A percentile compares a stretch with the other conserved stretches of the same genome.
phyloP scores from a whole-genome alignment of 2,113 vertebrate species.

The Larimichthys polyactis region DNA sequence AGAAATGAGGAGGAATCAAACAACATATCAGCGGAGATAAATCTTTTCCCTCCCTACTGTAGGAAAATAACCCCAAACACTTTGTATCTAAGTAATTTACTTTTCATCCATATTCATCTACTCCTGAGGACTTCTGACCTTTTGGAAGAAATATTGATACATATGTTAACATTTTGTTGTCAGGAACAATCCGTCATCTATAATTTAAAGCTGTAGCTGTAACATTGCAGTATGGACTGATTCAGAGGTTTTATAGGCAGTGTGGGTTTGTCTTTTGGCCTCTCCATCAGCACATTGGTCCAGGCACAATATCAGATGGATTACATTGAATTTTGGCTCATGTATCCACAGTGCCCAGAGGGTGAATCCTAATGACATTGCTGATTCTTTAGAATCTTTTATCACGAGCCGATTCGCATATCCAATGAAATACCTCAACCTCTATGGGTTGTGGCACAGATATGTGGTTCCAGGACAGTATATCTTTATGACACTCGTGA shows the following conservation, averaged over 20 bases:
- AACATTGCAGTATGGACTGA: neutral
- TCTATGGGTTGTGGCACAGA: neutral
- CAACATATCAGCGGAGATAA: slow-evolving; percentile 1
- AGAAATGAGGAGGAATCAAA: slow-evolving; percentile 24
- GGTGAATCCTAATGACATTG: neutral
- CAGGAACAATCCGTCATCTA: neutral
- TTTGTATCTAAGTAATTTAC: neutral
- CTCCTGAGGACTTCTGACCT: neutral
- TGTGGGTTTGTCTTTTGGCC: too few species aligned
- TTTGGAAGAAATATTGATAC: neutral
- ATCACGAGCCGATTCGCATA: neutral
- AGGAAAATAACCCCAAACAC: slow-evolving; percentile 11
- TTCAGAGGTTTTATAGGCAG: neutral
- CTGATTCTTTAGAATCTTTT: neutral
- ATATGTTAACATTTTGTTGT: neutral
- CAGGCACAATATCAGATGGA: neutral
- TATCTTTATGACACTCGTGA: neutral
- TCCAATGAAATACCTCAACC: neutral
- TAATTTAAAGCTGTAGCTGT: neutral
- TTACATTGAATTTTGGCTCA: neutral
- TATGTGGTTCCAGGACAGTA: neutral
- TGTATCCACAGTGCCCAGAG: neutral
- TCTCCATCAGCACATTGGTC: neutral
- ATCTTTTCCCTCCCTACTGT: slow-evolving; percentile 11
- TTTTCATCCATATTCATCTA: neutral